Evolutionary conservation across 2,888 invertebrate genomes (phyloP), one percentile per base, ranked within the genome.

Genomic region (Gordius sp.): DNA sequence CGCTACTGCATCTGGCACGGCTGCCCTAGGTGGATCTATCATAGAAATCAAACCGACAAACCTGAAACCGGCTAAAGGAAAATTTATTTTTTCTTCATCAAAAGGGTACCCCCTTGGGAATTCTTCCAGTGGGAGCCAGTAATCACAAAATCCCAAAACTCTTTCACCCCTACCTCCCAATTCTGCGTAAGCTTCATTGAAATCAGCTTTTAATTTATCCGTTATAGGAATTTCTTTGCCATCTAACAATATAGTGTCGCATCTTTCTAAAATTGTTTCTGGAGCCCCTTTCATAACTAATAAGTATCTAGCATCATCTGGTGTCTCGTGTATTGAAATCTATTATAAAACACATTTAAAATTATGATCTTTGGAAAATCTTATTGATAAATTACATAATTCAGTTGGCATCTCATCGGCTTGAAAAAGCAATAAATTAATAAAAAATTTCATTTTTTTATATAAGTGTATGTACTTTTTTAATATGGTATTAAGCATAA

Each of bases 281-380:
- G 93, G 75, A 20, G 75, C 75, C 41, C 79, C 86, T 68, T 80
- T 80, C 75, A 80, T 76, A 41, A 79, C 78, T 61, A 81, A 67
- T 65, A 59, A 71, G 66, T 84, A 81, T 60, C 85, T 77, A 25
- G 82, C 82, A 68, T 86, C 85, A 67, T 79, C 81, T 56, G 82
- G 75, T 63, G 81, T 81, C 68, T 89, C 87, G 69, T 93, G 93
- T 62, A 87, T 75, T 18, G 91, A 91, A 56, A 89, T 80, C 66
- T 87, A 83, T 13, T 13, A 52, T 13, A 52, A 13, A n/a, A n/a
- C n/a, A n/a, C n/a, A n/a, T n/a, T n/a, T n/a, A n/a, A n/a, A n/a
- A n/a, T n/a, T n/a, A n/a, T n/a, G n/a, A n/a, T n/a, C n/a, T n/a
- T n/a, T n/a, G n/a, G n/a, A n/a, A n/a, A n/a, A n/a, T n/a, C n/a